phyloP scores from a whole-genome alignment of 2,797 vertebrate species.

The Notoglanidium macrostoma region DNA sequence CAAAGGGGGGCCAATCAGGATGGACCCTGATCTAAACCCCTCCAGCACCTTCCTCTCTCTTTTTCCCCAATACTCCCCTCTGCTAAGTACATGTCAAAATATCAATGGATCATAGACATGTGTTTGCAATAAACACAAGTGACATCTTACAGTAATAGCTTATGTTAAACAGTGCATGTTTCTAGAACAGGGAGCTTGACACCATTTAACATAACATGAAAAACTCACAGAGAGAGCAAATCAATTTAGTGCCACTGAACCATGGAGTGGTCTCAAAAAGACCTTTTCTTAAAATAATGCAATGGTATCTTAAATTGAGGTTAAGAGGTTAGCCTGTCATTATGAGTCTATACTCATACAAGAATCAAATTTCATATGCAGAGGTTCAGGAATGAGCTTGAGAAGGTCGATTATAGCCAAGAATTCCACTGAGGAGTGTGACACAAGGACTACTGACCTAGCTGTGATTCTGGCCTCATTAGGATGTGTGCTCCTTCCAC shows the following conservation, averaged over 20 bases:
- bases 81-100: slow-evolving; percentile 80
- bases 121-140: slow-evolving; percentile 60
- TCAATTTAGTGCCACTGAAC: slow-evolving; percentile 54
- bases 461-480: slow-evolving; percentile 31
- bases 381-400: slow-evolving; percentile 46
- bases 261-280: slow-evolving; percentile 53
- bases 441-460: slow-evolving; percentile 39
- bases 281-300: slow-evolving; percentile 61
- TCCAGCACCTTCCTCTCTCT: slow-evolving; percentile 36
- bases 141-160: slow-evolving; percentile 58
- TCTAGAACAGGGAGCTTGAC: slow-evolving; percentile 53
- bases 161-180: slow-evolving; percentile 57
- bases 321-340: slow-evolving; percentile 58
- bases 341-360: slow-evolving; percentile 53
- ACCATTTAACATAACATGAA: slow-evolving; percentile 51
- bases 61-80: slow-evolving; percentile 48
- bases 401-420: slow-evolving; percentile 52
- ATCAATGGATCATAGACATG: slow-evolving; percentile 69
- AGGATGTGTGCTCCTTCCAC: slow-evolving; percentile 11
- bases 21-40: slow-evolving; percentile 48
- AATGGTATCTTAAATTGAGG: slow-evolving; percentile 59
- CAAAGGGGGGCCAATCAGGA: slow-evolving; percentile 56
- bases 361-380: slow-evolving; percentile 56
- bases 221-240: slow-evolving; percentile 47
- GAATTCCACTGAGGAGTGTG: slow-evolving; percentile 47